Conservation (phyloP, 2,113 vertebrate genomes). For the Rhodinocichla rosea region DNA sequence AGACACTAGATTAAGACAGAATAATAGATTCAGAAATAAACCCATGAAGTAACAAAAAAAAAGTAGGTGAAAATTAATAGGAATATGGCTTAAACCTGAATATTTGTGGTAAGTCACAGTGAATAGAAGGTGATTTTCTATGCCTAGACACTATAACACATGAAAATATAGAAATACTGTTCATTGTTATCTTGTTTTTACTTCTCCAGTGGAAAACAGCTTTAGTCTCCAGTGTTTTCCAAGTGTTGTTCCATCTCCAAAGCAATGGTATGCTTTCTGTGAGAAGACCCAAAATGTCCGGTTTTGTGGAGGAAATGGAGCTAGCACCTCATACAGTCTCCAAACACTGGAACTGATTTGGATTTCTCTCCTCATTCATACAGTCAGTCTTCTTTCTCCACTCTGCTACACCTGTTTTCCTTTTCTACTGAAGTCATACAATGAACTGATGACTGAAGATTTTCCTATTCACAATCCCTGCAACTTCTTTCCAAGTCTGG, state of each 20-base stretch:
- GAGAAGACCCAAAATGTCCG: slow-evolving; percentile 22
- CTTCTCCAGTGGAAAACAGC: background rate
- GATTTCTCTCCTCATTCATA: slow-evolving; percentile 68
- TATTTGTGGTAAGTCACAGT: background rate
- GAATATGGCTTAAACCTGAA: background rate
- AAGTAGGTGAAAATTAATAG: background rate
- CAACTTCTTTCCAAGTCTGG: slow-evolving; percentile 33
- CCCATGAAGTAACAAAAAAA: background rate
- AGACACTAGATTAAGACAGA: background rate
- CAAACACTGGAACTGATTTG: slow-evolving; percentile 63
- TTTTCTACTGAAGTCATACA: slow-evolving; percentile 57
- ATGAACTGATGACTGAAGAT: slow-evolving; percentile 64
- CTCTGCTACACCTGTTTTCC: slow-evolving; percentile 66
- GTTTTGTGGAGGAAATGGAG: slow-evolving; percentile 33
- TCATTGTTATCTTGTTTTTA: background rate
- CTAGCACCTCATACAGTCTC: slow-evolving; percentile 64
- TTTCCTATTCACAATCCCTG: slow-evolving; percentile 29
- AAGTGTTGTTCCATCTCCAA: background rate
- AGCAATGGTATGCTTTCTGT: slow-evolving; percentile 20
- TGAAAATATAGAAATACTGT: background rate
- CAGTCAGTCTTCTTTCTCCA: slow-evolving; percentile 48
- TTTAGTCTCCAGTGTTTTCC: background rate
- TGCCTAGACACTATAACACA: background rate
- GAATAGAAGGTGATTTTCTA: background rate
- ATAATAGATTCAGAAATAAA: background rate